phyloP scores from a whole-genome alignment of 2,113 vertebrate genomes.

The Axis porcinus region DNA sequence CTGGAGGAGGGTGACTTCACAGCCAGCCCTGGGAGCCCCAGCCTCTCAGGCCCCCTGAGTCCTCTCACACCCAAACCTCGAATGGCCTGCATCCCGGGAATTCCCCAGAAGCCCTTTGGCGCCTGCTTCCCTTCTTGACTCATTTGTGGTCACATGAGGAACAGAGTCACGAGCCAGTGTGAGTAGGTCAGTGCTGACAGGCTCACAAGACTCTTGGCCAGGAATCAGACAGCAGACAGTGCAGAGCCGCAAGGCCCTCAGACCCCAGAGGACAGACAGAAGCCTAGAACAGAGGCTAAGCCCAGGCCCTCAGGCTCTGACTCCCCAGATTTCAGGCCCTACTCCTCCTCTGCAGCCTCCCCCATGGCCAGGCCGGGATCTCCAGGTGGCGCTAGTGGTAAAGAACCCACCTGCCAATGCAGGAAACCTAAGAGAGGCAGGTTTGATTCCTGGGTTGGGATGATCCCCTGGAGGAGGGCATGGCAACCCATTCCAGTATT shows the following conservation, averaged over 20 bases:
- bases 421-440: background rate
- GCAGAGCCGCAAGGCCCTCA: background rate
- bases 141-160: slow-evolving; percentile 28
- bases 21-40: background rate
- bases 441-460: background rate
- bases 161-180: background rate
- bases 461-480: background rate
- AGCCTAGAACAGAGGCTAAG: background rate
- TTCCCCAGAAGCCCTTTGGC: background rate
- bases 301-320: background rate
- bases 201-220: background rate
- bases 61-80: background rate
- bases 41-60: background rate
- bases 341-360: background rate
- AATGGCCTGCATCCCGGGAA: background rate
- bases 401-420: background rate
- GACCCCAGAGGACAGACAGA: background rate
- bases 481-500: background rate
- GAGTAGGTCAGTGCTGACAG: slow-evolving; percentile 5
- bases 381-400: background rate
- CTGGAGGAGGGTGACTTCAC: background rate
- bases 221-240: background rate
- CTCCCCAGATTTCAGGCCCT: background rate
- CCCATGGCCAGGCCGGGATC: background rate
- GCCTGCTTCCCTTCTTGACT: slow-evolving; percentile 51